Percentiles rank a stretch among this genome's conserved stretches.
Conservation (phyloP, 2,888 invertebrate genomes). For the Leucophenga montana region DNA sequence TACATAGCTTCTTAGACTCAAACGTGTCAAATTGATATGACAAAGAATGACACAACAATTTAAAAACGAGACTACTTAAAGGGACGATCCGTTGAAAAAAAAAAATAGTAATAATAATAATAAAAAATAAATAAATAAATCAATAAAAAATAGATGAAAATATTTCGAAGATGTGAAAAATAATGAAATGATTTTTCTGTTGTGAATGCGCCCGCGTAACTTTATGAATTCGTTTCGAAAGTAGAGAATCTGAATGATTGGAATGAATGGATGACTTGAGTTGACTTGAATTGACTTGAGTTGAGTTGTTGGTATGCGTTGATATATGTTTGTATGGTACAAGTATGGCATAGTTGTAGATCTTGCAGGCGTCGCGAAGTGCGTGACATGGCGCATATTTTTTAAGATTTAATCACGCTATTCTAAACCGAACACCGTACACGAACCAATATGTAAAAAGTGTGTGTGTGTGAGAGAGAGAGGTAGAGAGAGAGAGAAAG, state of each 20-base stretch:
- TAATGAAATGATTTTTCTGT: background rate
- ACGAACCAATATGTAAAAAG: background rate
- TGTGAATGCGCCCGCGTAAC: background rate
- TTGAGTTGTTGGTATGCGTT: background rate
- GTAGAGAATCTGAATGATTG: background rate
- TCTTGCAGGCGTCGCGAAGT: background rate
- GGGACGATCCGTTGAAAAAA: too few species aligned
- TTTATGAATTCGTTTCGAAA: constrained; percentile 8
- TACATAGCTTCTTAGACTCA: background rate
- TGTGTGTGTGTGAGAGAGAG: too few species aligned
- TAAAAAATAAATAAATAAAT: too few species aligned
- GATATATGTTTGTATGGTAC: too few species aligned
- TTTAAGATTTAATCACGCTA: constrained; percentile 16
- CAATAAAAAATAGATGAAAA: too few species aligned
- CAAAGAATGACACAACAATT: constrained; percentile 26
- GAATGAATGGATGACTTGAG: background rate
- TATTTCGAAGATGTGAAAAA: constrained; percentile 4
- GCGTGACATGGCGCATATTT: constrained; percentile 26
- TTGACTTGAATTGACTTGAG: background rate
- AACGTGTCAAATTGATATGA: constrained; percentile 25
- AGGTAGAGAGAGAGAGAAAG: background rate
- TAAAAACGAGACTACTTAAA: constrained; percentile 8
- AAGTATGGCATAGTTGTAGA: too few species aligned
- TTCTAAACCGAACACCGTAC: too few species aligned
- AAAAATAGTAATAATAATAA: too few species aligned